Conservation (phyloP, 2,888 invertebrate genomes). For the Aquatica leii region DNA sequence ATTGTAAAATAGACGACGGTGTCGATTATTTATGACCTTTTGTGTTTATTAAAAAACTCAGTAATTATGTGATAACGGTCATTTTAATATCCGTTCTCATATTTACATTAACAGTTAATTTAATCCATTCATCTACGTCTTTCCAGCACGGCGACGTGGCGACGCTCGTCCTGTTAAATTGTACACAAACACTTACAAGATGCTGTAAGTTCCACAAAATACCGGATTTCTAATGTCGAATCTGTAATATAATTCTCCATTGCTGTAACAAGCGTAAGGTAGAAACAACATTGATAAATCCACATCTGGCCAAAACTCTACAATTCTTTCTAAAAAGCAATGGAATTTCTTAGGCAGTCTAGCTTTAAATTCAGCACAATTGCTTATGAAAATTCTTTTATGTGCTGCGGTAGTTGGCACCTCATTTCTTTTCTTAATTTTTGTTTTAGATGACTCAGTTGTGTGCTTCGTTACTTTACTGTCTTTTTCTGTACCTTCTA, state of each 20-base stretch:
- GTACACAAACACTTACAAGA: neutral
- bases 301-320: conserved; percentile 49
- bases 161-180: neutral
- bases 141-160: neutral
- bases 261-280: conserved; percentile 53
- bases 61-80: neutral
- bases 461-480: too few species aligned
- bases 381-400: too few species aligned
- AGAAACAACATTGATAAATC: conserved; percentile 48
- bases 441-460: too few species aligned
- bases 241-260: conserved; percentile 55
- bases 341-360: conserved; percentile 43
- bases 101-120: conserved; percentile 1
- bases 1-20: too few species aligned
- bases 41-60: too few species aligned
- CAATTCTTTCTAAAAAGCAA: conserved; percentile 49
- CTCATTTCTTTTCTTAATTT: too few species aligned
- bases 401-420: too few species aligned
- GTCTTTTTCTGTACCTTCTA: too few species aligned
- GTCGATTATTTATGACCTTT: too few species aligned
- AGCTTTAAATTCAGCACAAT: conserved; percentile 14
- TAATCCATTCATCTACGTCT: neutral
- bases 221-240: conserved; percentile 45
- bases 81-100: conserved; percentile 1
- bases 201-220: conserved; percentile 37